phyloP scores from a whole-genome alignment of 1,140 invertebrate genomes.

The Zophobas atratus region DNA sequence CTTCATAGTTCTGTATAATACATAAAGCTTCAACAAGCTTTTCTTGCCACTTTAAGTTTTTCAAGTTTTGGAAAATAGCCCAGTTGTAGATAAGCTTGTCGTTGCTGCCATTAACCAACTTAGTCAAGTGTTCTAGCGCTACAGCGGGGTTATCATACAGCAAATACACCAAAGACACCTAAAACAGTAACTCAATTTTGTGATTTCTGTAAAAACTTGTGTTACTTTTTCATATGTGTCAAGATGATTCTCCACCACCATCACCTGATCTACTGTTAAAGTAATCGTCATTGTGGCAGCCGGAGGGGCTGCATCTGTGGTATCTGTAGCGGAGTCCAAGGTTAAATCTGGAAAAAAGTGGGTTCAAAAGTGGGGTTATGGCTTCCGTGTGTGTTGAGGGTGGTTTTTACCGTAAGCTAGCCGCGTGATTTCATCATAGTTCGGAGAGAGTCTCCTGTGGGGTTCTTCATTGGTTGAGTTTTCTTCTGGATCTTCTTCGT shows the following conservation, averaged over 20 bases:
- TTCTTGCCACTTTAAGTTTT: constrained; percentile 52
- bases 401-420: background rate
- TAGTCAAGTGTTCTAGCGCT: constrained; percentile 49
- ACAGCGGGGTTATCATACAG: constrained; percentile 53
- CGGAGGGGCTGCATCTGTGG: constrained; percentile 16
- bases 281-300: constrained; percentile 8
- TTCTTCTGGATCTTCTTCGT: background rate
- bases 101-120: constrained; percentile 26
- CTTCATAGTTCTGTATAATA: constrained; percentile 61
- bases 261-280: constrained; percentile 35
- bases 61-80: constrained; percentile 42
- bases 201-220: too few relatives aligned
- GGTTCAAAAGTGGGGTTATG: constrained; percentile 10
- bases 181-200: too few relatives aligned
- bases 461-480: background rate
- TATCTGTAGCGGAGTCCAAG: constrained; percentile 12
- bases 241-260: constrained; percentile 51
- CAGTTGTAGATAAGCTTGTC: constrained; percentile 51
- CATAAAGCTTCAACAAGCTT: constrained; percentile 60
- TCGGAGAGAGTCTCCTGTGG: background rate
- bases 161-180: constrained; percentile 57
- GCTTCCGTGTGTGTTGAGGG: background rate
- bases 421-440: background rate
- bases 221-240: constrained; percentile 51
- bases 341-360: background rate